Conservation (phyloP, 2,888 invertebrate genomes). For the Lasius platythorax region DNA sequence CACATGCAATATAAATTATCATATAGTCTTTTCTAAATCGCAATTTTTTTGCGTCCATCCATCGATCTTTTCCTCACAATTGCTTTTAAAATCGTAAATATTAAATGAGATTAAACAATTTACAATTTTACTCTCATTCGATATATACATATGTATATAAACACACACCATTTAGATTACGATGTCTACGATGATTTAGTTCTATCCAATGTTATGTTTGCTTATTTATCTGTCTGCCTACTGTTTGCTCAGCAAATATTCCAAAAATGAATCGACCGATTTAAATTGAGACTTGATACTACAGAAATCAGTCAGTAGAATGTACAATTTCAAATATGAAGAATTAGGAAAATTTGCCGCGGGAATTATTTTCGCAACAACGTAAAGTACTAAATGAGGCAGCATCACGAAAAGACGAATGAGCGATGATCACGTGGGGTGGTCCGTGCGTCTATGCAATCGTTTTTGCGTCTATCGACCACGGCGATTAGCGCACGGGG, state of each 20-base stretch:
- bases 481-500: slow-evolving; percentile 73
- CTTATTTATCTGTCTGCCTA: slow-evolving; percentile 13
- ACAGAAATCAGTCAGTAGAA: neutral
- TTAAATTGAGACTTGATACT: slow-evolving; percentile 11
- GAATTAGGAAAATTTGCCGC: neutral
- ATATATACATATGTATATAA: neutral
- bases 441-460: slow-evolving; percentile 78
- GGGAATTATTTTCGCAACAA: neutral
- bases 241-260: slow-evolving; percentile 14
- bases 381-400: neutral
- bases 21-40: neutral
- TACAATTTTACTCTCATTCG: slow-evolving; percentile 17
- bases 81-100: neutral
- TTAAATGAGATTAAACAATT: neutral
- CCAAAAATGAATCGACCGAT: slow-evolving; percentile 18
- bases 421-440: slow-evolving; percentile 76
- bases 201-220: slow-evolving; percentile 29
- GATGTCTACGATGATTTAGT: slow-evolving; percentile 18
- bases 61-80: neutral
- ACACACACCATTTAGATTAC: slow-evolving; percentile 9
- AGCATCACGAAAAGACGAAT: slow-evolving; percentile 22
- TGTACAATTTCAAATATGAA: neutral
- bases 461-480: slow-evolving; percentile 77
- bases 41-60: neutral
- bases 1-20: neutral